Evolutionary conservation across 1,140 invertebrate genomes (phyloP), one percentile per base, ranked within the genome.

Genomic region (Cataglyphis hispanica): DNA sequence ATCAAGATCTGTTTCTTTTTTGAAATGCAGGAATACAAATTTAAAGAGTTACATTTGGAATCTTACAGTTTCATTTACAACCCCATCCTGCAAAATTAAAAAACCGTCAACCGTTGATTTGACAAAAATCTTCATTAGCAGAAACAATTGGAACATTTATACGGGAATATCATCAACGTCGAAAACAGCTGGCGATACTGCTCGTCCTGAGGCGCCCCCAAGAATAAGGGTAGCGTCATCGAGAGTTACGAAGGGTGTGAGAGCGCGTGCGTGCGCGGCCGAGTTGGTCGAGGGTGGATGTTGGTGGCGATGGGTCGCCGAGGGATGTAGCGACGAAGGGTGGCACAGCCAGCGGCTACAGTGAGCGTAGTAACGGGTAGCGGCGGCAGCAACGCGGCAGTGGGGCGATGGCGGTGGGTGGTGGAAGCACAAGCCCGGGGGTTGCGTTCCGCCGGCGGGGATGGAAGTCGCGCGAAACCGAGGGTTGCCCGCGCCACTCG

Each of bases 401-500:
- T 31, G 31, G 31, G 13, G 46, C 46, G 46, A 4, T 16, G 46
- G 16, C 46, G 85, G 75, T 87, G 89, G 92, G 75, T 87, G 89
- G 92, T 72, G 69, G 84, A 76, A 86, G 86, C 72, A 19, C 46
- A 75, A 34, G 84, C 56, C 75, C 81, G 83, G 87, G 91, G 91
- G 90, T 92, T 91, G 89, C 90, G 90, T 93, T 90, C 69, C 77
- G 70, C 90, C 91, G 89, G 87, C 89, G 84, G 78, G 75, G 85
- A 70, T 75, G 90, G 91, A 90, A 91, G 89, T 90, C 86, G 92
- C 89, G 89, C 90, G 90, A 91, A 84, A 81, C 87, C 87, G 86
- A 92, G 91, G 92, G 92, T 91, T 88, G 89, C 91, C 91, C 88
- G 88, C 91, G 90, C 85, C 86, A 53, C 87, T 89, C 83, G 77